Evolutionary conservation across 2,888 invertebrate species (phyloP), one percentile per base, ranked within the genome.

Genomic region (Pachydiplax longipennis): DNA sequence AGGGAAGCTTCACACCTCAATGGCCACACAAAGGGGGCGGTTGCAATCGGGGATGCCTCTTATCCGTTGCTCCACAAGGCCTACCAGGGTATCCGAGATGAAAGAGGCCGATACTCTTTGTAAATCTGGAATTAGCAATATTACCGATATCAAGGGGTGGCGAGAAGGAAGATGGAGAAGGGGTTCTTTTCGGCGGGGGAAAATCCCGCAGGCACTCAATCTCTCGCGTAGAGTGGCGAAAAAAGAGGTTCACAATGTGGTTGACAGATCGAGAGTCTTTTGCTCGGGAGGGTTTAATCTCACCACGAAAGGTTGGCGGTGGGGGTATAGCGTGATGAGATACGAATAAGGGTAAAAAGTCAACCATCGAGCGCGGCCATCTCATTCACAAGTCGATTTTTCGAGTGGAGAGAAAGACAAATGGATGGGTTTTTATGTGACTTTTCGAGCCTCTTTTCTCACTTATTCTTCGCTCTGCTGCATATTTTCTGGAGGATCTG

Each of bases 61-160:
- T 15, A 31, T 37, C 61, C 61, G 65, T 87, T 83, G 83, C 53
- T 35, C 87, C 61, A 35, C 58, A 87, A 87, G 61, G 40, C 31
- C 58, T 83, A 13, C 35, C 35, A 22, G 83, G 53, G 53, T 13
- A 82, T 53, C 35, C 15, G 53, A 40, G 61, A 87, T 87, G 87
- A 87, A 87, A 87, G 87, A 65, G 87, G n/a, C 87, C 87, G 87
- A 83, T 83, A 53, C 35, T 83, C 83, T 83, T 65, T 87, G 87
- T 87, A 37, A 87, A 65, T 87, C 87, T 35, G 61, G 87, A 87
- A 87, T 87, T 87, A 87, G 87, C 87, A 65, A 87, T 87, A 87
- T 87, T 87, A 65, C 87, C 61, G 87, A 65, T 87, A 37, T 61
- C 61, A 22, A 37, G 65, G 61, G 61, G 87, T n/a, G 40, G 22